Base-by-base conservation (phyloP, 2,113 vertebrate species). In the Synchiropus splendidus region DNA sequence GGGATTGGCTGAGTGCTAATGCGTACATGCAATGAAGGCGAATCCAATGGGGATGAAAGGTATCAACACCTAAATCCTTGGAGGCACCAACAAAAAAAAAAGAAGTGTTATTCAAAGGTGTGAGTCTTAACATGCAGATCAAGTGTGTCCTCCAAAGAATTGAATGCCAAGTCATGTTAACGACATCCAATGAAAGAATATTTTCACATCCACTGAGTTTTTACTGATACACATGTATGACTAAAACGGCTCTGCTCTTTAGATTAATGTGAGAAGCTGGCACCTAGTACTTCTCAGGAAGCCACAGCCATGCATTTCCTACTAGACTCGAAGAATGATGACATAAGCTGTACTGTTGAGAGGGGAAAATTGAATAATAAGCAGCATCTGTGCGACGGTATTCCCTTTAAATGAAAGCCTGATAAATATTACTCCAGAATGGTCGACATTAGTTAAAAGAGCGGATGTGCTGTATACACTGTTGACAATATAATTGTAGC, bases 1-100 rank as follows among this genome's bases (percentile, higher is more conserved):
- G 58, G 66, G 51, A 48, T 50, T 2, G 36, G 51, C 48, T 47
- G 42, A 47, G 39, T 30, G 46, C 46, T 43, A 30, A 18, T 49
- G 39, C 36, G 31, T 18, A 18, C 37, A 44, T 39, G 51, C 66
- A 68, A 53, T 35, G 48, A 63, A 51, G 36, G 54, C 54, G 54
- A 70, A 64, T 60, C 74, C 64, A 33, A 44, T 6, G 11, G 61
- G 58, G 58, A 48, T 42, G 50, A 56, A 38, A 45, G 53, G 65
- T 68, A 70, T 75, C 72, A 77, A 76, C 76, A 79, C 74, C 64
- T 64, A 39, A 12, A 36, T 58, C 62, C 50, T 43, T n/a, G 31
- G 65, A 72, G 67, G 56, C 21, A 27, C 8, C 21, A 27, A 27
- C 51, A 48, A 70, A 64, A 70, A 54, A 69, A 71, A 66, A 69